Base-by-base conservation (phyloP, 2,888 invertebrate species). In the Plebejus melissa region DNA sequence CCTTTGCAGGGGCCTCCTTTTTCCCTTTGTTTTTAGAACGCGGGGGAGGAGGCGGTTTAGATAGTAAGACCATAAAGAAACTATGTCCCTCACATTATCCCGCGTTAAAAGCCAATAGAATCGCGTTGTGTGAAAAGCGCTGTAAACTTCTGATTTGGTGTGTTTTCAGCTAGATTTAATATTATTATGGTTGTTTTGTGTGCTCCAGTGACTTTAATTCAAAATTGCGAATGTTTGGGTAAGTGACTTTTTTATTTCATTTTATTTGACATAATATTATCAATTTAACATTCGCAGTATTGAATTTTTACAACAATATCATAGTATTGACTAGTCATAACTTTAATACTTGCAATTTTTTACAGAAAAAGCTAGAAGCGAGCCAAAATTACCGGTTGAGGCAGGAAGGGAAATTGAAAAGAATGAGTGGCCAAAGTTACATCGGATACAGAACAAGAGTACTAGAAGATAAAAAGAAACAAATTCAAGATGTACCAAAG, bases 351-450 rank as follows among this genome's bases (percentile, higher is more conserved):
- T 13, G 50, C 4, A 54, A 4, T 74, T 16, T 74, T 65, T 65
- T 74, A 5, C 46, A 75, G 75, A 85, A 83, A 76, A 82, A 80
- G 57, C 74, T 79, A 74, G 85, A 87, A 4, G 77, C 82, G 0
- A 80, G 80, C 1, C 58, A 82, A 0, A 87, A 86, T 77, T 80
- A 86, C 0, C 86, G 87, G 74, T 79, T 81, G 1, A 82, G 90
- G 1, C 84, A 81, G 75, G 82, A 81, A 57, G 89, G 89, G 74
- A 87, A 87, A 36, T 81, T 82, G 1, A 88, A 88, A 76, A 82
- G 90, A 0, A 90, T 90, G 90, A 82, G 85, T 0, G 90, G 90
- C 0, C 85, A 84, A 16, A 86, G 88, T 16, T 90, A 90, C 79
- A 87, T 82, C 78, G 90, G 90, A 0, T 90, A 88, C 77, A 79